A percentile compares a stretch with the other conserved stretches of the same genome.
Evolutionary conservation across 2,113 vertebrate species (phyloP).

Genomic region (Pungitius pungitius): DNA sequence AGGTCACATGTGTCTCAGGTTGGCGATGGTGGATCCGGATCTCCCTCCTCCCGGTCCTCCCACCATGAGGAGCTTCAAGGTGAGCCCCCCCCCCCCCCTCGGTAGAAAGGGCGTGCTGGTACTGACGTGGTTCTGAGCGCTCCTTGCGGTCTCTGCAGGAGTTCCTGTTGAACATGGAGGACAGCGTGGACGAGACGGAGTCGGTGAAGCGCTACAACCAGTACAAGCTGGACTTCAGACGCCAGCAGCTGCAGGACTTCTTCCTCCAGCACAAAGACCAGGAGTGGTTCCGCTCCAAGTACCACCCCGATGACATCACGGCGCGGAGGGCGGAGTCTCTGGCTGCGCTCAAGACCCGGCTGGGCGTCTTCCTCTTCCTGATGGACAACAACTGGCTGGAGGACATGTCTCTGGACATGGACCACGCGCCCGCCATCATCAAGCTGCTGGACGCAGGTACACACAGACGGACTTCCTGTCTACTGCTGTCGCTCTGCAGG

Average conservation of each 20-base stretch:
- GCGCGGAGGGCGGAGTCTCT: constrained; percentile 84
- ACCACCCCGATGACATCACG: constrained; percentile 90
- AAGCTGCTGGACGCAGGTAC: constrained; percentile 90
- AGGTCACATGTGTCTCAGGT: constrained; percentile 41
- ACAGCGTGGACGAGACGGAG: constrained; percentile 92
- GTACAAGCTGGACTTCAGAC: constrained; percentile 91
- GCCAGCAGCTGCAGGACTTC: constrained; percentile 95
- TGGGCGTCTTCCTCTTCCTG: constrained; percentile 86
- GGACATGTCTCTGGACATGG: constrained; percentile 85
- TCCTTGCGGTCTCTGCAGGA: constrained; percentile 66
- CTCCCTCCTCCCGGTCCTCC: constrained; percentile 73
- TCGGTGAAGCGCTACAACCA: constrained; percentile 92
- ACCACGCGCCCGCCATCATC: constrained; percentile 85
- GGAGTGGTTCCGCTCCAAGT: constrained; percentile 93
- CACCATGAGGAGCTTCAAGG: constrained; percentile 79
- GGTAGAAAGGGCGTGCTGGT: too few relatives aligned
- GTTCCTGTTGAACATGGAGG: constrained; percentile 89
- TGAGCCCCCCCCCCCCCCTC: constrained; percentile 46
- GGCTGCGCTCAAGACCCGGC: constrained; percentile 84
- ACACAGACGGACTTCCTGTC: too few relatives aligned
- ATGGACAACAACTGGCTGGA: constrained; percentile 88
- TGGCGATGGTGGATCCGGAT: constrained; percentile 73
- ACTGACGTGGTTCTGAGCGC: neutral
- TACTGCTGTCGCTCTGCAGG: neutral
- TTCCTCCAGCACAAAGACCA: constrained; percentile 92